Evolutionary conservation across 2,888 invertebrate species (phyloP).

Genomic region (Noctua janthina): DNA sequence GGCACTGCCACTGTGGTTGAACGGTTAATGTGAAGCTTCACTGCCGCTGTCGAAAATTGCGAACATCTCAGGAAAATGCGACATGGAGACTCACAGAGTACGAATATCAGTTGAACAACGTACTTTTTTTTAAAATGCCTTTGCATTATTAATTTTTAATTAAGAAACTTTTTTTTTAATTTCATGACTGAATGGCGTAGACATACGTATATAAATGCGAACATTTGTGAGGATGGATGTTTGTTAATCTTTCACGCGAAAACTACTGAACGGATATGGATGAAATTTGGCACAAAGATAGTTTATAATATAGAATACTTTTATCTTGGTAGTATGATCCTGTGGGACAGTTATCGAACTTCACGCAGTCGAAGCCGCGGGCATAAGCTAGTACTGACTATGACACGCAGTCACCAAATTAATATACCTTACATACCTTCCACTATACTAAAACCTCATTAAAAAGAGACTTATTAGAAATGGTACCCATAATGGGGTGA

Average conservation of each 20-base stretch:
- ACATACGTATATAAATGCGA: too few species aligned
- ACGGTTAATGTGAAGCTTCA: conserved; percentile 65
- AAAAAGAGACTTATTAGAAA: conserved; percentile 54
- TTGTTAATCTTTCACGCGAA: too few species aligned
- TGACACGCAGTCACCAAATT: conserved; percentile 14
- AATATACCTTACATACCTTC: conserved; percentile 8
- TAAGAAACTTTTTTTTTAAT: too few species aligned
- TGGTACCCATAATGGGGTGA: conserved; percentile 55
- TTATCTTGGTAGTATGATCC: too few species aligned
- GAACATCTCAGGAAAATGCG: conserved; percentile 27
- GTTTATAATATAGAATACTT: too few species aligned
- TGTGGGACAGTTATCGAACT: too few species aligned
- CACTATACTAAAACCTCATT: conserved; percentile 52
- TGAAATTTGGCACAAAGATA: too few species aligned
- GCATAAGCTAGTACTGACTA: not conserved
- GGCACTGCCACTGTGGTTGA: conserved; percentile 63
- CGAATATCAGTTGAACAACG: conserved; percentile 17
- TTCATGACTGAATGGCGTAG: not conserved
- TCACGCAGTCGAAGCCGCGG: too few species aligned
- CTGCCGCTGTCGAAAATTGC: conserved; percentile 48
- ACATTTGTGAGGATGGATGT: too few species aligned
- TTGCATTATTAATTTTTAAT: too few species aligned
- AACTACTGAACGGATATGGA: too few species aligned
- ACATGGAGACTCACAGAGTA: conserved; percentile 32
- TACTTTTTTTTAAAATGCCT: not conserved